Evolutionary conservation across 2,113 vertebrate species (phyloP).

Genomic region (Pygoscelis adeliae): DNA sequence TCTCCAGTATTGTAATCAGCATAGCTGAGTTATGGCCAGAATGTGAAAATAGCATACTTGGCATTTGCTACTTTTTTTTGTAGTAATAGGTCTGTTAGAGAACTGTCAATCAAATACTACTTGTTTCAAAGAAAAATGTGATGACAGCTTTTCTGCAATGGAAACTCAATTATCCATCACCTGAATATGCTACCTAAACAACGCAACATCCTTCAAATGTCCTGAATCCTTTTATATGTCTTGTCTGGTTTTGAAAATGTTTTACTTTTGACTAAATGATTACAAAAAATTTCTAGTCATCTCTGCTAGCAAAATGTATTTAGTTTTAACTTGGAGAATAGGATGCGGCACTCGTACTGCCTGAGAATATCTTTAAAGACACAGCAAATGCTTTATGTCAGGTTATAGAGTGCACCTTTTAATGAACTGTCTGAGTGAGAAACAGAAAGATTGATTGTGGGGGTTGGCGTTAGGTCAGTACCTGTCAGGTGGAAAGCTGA

Average conservation of each 20-base stretch:
- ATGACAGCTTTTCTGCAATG: constrained; percentile 3
- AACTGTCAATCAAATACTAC: background rate
- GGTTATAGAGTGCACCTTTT: background rate
- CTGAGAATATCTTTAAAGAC: background rate
- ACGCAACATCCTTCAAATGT: background rate
- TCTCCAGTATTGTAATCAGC: background rate
- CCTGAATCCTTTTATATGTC: background rate
- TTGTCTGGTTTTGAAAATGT: background rate
- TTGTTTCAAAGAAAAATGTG: background rate
- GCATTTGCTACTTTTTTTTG: background rate
- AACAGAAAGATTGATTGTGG: background rate
- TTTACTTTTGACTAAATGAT: background rate
- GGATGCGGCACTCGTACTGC: background rate
- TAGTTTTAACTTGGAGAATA: background rate
- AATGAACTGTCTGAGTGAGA: background rate
- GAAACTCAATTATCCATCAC: background rate
- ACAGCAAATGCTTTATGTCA: background rate
- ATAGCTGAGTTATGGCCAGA: background rate
- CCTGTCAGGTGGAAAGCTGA: background rate
- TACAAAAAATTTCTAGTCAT: background rate
- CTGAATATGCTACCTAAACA: background rate
- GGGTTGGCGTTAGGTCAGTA: background rate
- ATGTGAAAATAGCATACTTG: background rate
- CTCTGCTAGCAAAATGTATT: background rate
- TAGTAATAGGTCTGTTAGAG: background rate